These are phyloP conservation scores for Valencia hispanica DNA, from an alignment of 2,797 vertebrate species.

Conservation along the genomic window DNA sequence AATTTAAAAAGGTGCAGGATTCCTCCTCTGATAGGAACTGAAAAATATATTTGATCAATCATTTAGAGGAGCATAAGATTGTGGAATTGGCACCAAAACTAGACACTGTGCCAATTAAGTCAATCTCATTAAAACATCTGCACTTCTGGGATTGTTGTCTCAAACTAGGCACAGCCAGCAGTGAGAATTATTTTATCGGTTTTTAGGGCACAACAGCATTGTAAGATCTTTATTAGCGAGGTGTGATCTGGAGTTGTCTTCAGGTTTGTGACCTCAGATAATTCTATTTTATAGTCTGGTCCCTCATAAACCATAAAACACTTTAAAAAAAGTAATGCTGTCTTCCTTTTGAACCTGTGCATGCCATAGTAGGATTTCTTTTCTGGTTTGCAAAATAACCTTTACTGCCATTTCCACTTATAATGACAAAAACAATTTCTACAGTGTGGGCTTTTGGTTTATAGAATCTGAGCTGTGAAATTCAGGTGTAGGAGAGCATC, in stretches of 20 bases:
- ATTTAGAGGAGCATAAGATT: constrained; percentile 8
- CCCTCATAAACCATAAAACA: constrained; percentile 8
- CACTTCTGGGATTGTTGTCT: not conserved
- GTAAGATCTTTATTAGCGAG: not conserved
- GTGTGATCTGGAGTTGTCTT: not conserved
- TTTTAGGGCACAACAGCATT: not conserved
- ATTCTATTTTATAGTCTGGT: constrained; percentile 10
- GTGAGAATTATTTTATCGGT: not conserved
- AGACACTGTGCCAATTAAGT: not conserved
- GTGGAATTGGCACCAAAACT: not conserved
- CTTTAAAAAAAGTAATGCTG: constrained; percentile 10
- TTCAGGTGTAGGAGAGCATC: not conserved
- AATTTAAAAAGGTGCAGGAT: constrained; percentile 8
- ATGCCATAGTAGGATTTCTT: not conserved
- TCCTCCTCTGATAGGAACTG: not conserved
- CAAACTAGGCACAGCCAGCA: not conserved
- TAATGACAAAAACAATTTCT: not conserved
- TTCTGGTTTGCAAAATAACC: constrained; percentile 10
- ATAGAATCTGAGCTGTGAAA: not conserved
- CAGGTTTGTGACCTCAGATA: constrained; percentile 21
- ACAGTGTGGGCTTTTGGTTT: not conserved
- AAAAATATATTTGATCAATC: constrained; percentile 10
- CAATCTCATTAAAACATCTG: not conserved
- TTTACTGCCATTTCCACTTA: constrained; percentile 5
- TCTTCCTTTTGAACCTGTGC: constrained; percentile 15